A percentile compares a stretch with the other conserved stretches of the same genome.
These are phyloP conservation scores for Drosophila tsacasi DNA, from an alignment of 1,140 invertebrate genomes.

Conservation along the genomic window DNA sequence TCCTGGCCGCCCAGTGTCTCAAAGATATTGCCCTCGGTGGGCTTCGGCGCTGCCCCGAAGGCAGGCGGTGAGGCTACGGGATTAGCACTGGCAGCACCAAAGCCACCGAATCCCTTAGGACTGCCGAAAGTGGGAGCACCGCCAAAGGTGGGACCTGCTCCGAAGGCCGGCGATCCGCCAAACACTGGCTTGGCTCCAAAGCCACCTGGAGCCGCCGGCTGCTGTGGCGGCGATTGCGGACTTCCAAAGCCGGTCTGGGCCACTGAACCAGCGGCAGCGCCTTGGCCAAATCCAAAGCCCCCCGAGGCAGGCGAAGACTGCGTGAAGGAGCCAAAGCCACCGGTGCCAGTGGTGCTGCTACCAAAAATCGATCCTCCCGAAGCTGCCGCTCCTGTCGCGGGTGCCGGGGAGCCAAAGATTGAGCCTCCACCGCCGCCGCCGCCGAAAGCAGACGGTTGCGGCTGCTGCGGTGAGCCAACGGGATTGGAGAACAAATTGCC, in stretches of 20 bases:
- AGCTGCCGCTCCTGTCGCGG: constrained; percentile 24
- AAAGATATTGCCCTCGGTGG: constrained; percentile 86
- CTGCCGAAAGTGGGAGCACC: constrained; percentile 86
- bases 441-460: constrained; percentile 45
- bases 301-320: constrained; percentile 60
- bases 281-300: constrained; percentile 63
- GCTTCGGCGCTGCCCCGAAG: constrained; percentile 68
- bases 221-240: constrained; percentile 62
- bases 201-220: constrained; percentile 43
- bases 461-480: constrained; percentile 33
- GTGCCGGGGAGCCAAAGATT: constrained; percentile 61
- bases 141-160: constrained; percentile 86
- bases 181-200: constrained; percentile 77
- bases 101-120: constrained; percentile 86
- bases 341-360: constrained; percentile 55
- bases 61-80: constrained; percentile 45
- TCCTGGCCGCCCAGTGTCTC: constrained; percentile 87
- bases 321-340: constrained; percentile 80
- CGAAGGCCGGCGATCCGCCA: constrained; percentile 84
- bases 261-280: constrained; percentile 59
- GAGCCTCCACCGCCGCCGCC: constrained; percentile 52
- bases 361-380: constrained; percentile 77
- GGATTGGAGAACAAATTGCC: constrained; percentile 62
- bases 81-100: constrained; percentile 38
- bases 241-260: constrained; percentile 85